These are phyloP conservation scores for Erpobdella octoculata DNA, from an alignment of 2,888 invertebrate genomes.

Conservation along the genomic window DNA sequence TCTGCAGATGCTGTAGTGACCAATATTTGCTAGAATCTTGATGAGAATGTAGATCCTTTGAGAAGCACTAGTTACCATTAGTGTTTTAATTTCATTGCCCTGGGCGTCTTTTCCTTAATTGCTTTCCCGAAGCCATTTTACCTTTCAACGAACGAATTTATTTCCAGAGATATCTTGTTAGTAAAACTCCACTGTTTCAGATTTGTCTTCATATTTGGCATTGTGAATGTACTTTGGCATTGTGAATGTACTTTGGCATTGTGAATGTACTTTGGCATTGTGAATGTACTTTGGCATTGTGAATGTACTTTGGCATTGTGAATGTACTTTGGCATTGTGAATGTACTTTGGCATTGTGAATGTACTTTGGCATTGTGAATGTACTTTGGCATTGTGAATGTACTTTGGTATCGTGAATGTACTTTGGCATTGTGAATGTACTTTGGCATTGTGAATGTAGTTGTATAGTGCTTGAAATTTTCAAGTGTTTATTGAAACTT, in stretches of 20 bases:
- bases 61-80: neutral
- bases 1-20: slow-evolving; percentile 2
- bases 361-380: no score
- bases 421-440: slow-evolving; percentile 1
- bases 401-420: no score
- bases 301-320: no score
- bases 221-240: no score
- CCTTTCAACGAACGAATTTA: neutral
- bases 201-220: neutral
- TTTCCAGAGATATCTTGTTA: neutral
- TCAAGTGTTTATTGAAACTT: neutral
- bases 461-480: neutral
- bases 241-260: no score
- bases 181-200: slow-evolving; percentile 1
- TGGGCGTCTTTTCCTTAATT: neutral
- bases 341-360: no score
- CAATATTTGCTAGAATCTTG: neutral
- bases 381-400: no score
- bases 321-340: no score
- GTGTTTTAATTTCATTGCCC: neutral
- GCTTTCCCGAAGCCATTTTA: neutral
- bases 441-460: neutral
- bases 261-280: no score
- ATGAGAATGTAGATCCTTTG: neutral
- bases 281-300: no score